Conservation (phyloP, 2,888 invertebrate species). For the Volucella bombylans region DNA sequence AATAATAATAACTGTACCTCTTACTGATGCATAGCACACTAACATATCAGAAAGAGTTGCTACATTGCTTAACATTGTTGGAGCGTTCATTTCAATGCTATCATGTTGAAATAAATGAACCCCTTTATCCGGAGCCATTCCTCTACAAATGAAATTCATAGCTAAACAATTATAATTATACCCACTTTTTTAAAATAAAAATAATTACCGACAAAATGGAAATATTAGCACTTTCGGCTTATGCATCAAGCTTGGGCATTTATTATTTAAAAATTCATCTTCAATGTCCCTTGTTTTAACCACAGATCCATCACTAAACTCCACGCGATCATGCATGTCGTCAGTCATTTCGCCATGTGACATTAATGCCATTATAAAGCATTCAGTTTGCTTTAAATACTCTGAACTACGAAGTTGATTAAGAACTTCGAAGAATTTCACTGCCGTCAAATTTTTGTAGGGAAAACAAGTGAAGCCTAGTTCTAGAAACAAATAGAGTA, state of each 20-base stretch:
- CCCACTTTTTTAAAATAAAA: neutral
- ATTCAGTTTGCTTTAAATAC: slow-evolving; percentile 83
- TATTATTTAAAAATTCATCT: slow-evolving; percentile 84
- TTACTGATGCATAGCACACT: slow-evolving; percentile 86
- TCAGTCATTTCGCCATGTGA: slow-evolving; percentile 85
- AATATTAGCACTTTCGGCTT: slow-evolving; percentile 90
- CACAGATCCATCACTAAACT: slow-evolving; percentile 84
- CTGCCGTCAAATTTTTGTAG: slow-evolving; percentile 77
- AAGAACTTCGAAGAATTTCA: slow-evolving; percentile 82
- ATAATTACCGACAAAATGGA: slow-evolving; percentile 86
- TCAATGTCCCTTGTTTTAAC: slow-evolving; percentile 84
- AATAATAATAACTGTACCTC: slow-evolving; percentile 79
- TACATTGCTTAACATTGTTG: slow-evolving; percentile 57
- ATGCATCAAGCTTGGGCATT: slow-evolving; percentile 83
- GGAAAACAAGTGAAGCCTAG: slow-evolving; percentile 84
- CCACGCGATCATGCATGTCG: slow-evolving; percentile 84
- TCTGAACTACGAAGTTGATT: slow-evolving; percentile 82
- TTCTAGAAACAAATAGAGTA: slow-evolving; percentile 85
- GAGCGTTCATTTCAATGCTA: slow-evolving; percentile 32
- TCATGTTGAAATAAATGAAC: slow-evolving; percentile 71
- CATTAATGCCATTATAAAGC: slow-evolving; percentile 86
- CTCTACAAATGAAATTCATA: slow-evolving; percentile 76
- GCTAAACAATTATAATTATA: neutral
- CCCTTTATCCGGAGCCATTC: slow-evolving; percentile 79
- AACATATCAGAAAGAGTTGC: slow-evolving; percentile 85